A percentile compares a stretch with the other conserved stretches of the same genome.
Evolutionary conservation across 2,888 invertebrate genomes (phyloP).

Genomic region (Brenthis daphne): DNA sequence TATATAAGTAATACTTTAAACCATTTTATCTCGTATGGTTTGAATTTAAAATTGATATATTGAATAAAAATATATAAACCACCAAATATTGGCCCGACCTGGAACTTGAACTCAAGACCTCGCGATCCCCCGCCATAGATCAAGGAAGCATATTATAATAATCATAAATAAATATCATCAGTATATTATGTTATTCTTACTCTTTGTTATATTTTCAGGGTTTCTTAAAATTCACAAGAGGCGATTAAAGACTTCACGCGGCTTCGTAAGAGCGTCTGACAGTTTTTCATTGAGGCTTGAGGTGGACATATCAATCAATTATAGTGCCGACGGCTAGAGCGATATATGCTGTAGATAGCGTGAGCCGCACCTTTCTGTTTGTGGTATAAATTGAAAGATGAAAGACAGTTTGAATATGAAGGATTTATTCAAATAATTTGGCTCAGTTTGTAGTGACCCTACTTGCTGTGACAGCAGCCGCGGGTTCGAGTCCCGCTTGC

Average conservation of each 20-base stretch:
- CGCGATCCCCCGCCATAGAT: too few species aligned
- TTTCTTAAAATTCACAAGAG: neutral
- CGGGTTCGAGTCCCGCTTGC: too few species aligned
- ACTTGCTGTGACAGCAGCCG: too few species aligned
- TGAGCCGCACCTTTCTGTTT: constrained; percentile 50
- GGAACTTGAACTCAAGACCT: too few species aligned
- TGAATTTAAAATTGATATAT: too few species aligned
- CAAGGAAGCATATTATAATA: too few species aligned
- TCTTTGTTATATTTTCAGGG: neutral
- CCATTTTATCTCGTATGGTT: too few species aligned
- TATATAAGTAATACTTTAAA: too few species aligned
- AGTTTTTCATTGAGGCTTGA: constrained; percentile 41
- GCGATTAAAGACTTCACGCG: constrained; percentile 24
- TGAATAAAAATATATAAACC: too few species aligned
- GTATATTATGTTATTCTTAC: neutral
- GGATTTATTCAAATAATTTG: neutral
- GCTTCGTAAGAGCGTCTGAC: constrained; percentile 21
- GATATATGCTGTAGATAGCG: constrained; percentile 65
- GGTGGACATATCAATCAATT: constrained; percentile 78
- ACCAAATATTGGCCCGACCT: too few species aligned
- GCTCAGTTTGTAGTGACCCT: too few species aligned
- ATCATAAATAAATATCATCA: too few species aligned
- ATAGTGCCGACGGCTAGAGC: constrained; percentile 68
- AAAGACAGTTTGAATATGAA: neutral
- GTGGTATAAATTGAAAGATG: constrained; percentile 39